Percentiles rank a stretch among this genome's conserved stretches.
phyloP scores from a whole-genome alignment of 2,113 vertebrate species.

The Zootoca vivipara region DNA sequence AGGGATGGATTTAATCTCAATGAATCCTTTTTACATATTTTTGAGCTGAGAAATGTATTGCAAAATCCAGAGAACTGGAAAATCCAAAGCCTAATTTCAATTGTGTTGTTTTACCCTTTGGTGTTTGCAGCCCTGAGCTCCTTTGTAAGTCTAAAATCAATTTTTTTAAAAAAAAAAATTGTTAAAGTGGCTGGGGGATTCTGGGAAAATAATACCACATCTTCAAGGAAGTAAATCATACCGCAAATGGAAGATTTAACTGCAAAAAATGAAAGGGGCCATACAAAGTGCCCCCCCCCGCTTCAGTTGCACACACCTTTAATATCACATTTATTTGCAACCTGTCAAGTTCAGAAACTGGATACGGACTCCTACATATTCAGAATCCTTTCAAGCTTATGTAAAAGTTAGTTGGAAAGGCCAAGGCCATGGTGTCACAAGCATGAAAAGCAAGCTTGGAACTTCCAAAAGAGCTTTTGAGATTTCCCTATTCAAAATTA shows the following conservation, averaged over 20 bases:
- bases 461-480: background rate
- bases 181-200: background rate
- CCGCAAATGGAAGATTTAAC: background rate
- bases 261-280: background rate
- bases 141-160: no score
- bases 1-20: no score
- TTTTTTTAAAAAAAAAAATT: no score
- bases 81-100: no score
- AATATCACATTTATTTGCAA: background rate
- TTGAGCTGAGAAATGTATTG: no score
- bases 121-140: no score
- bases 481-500: constrained; percentile 6
- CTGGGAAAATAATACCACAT: background rate
- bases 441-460: background rate
- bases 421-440: background rate
- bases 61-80: no score
- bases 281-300: no score
- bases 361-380: constrained; percentile 3
- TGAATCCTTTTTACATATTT: no score
- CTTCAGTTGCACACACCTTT: background rate
- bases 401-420: constrained; percentile 8
- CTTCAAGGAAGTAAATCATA: background rate
- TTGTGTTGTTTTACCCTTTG: no score
- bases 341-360: background rate
- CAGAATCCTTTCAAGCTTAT: constrained; percentile 18